Evolutionary conservation across 2,113 vertebrate genomes (phyloP), one percentile per base, ranked within the genome.

Genomic region (Microtus montanus): DNA sequence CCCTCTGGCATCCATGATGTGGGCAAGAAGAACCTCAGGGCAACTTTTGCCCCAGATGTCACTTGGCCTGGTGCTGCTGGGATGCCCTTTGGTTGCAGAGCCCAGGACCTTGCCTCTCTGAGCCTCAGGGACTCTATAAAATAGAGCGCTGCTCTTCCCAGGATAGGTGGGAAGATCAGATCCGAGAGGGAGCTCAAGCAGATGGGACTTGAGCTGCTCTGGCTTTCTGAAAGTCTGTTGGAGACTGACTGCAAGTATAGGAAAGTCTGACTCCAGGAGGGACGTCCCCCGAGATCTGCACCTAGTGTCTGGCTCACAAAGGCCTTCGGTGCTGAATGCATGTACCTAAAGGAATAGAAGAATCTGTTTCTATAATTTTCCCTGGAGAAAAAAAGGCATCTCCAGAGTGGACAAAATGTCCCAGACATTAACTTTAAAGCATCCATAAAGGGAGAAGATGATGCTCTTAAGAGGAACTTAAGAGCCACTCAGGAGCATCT

Each of bases 11-110:
- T 19, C 10, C 5, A 2, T 0, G 5, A 38, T 38, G 79, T 24
- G 35, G 17, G 66, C 3, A 70, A n/a, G 58, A 20, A n/a, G 26
- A 22, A 30, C 30, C 1, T 2, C 20, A 28, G 35, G 90, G 30
- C 3, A 33, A 61, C 1, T 41, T 95, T 75, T 3, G 38, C 33
- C 33, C 75, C 6, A 9, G 70, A 33, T 70, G 75, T 28, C 24
- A 15, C n/a, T 49, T 1, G 47, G 75, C 47, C 38, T 7, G 84
- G 63, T 0, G 3, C 35, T 4, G 13, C 58, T 1, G 0, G 8
- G 15, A 6, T 5, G 68, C 41, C 47, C 74, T 26, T 58, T 28
- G 5, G 47, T 87, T 47, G 3, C 38, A 33, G 54, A n/a, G 77
- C 41, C 58, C 33, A 52, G 28, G 68, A 49, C 12, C 15, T 82